A percentile compares a stretch with the other conserved stretches of the same genome.
These are phyloP conservation scores for Ceratina japonica DNA, from an alignment of 1,140 invertebrate genomes.

Conservation along the genomic window DNA sequence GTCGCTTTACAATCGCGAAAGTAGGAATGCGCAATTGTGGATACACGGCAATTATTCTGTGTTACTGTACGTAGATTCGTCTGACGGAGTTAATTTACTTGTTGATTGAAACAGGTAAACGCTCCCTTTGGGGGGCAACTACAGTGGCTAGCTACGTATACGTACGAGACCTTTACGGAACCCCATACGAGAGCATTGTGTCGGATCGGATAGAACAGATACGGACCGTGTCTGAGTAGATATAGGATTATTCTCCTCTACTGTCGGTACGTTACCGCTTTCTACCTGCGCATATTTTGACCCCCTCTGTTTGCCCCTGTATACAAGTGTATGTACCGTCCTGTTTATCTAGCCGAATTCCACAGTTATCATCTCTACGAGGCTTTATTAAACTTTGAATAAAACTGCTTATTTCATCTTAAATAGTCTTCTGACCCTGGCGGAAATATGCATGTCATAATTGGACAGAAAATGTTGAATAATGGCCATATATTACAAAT, in stretches of 20 bases:
- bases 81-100: not conserved
- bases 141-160: no score
- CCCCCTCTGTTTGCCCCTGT: conserved; percentile 4
- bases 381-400: not conserved
- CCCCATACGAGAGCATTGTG: not conserved
- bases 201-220: not conserved
- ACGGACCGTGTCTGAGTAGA: not conserved
- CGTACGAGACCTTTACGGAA: not conserved
- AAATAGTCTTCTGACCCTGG: not conserved
- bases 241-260: conserved; percentile 14
- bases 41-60: no score
- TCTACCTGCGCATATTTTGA: conserved; percentile 15
- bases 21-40: no score
- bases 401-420: not conserved
- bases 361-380: not conserved
- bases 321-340: not conserved
- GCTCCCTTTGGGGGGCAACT: not conserved
- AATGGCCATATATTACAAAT: no score
- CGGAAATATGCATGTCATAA: no score
- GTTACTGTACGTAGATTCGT: no score
- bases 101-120: no score
- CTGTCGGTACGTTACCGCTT: conserved; percentile 15
- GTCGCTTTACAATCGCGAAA: no score
- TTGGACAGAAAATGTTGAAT: no score
- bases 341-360: not conserved